phyloP scores from a whole-genome alignment of 2,113 vertebrate species.

The Ceuthmochares aereus region DNA sequence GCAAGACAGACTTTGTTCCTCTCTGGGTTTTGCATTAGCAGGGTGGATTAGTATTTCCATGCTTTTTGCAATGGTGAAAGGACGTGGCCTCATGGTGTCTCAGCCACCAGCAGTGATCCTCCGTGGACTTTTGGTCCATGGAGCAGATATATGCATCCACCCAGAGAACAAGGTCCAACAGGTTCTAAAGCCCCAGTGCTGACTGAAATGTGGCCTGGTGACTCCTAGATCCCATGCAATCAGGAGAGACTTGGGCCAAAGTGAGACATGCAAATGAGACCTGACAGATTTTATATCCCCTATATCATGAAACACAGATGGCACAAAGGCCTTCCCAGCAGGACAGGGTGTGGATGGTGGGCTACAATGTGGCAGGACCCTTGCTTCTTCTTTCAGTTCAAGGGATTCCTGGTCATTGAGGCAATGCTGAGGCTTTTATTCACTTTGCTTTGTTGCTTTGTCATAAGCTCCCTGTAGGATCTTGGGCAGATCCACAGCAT shows the following conservation, averaged over 20 bases:
- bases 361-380: background rate
- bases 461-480: background rate
- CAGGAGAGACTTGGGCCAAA: background rate
- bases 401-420: no score
- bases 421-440: background rate
- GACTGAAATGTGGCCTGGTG: background rate
- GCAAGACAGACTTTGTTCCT: background rate
- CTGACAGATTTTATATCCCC: background rate
- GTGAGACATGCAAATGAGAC: background rate
- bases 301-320: background rate
- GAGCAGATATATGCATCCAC: background rate
- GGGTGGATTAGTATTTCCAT: background rate
- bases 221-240: background rate
- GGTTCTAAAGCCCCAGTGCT: background rate
- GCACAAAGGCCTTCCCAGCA: background rate
- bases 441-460: rapidly evolving
- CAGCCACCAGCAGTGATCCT: background rate
- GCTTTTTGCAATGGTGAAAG: background rate
- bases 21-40: background rate
- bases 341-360: background rate
- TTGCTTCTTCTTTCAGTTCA: background rate
- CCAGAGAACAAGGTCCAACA: background rate
- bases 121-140: rapidly evolving
- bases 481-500: background rate
- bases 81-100: background rate